Base-by-base conservation (phyloP, 2,888 invertebrate genomes). In the Actias luna region DNA sequence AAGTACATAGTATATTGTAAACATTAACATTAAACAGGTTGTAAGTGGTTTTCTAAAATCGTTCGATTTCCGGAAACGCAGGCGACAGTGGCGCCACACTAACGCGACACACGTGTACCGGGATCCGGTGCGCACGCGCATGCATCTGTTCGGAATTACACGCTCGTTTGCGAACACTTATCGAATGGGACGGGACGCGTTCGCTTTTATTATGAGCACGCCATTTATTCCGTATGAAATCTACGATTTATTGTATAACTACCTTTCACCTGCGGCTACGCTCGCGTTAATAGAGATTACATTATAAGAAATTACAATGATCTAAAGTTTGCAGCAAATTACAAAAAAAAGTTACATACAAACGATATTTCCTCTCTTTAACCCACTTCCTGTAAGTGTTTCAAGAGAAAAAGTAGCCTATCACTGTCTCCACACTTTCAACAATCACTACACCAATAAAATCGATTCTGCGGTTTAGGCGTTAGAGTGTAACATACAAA, bases 111-210 rank as follows among this genome's bases (percentile, higher is more conserved):
- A 55, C 55, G n/a, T 55, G 55, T 55, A 29, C 46, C 22, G 25
- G 46, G 25, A 50, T 50, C 46, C 46, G 46, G 58, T 42, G 55
- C 58, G 58, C 46, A 46, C n/a, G 46, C 46, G 46, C 29, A 29
- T 29, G 8, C 80, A 84, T 80, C 82, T 84, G 84, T 72, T 69
- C 61, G 71, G 75, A 73, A 74, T 82, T 80, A 79, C 78, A 71
- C 78, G 79, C 80, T 68, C 78, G 70, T 70, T 76, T 75, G 75
- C 74, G 69, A 74, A 69, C 72, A 65, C 69, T 78, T 79, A 83
- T 80, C 76, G 76, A 70, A 75, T 72, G 75, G 73, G 83, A 82
- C 80, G 74, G 29, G 16, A 29, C 29, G 29, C 10, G 29, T 27
- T 29, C 29, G 55, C 55, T 55, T 55, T 29, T 55, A 29, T 29